Percentiles rank a stretch among this genome's conserved stretches.
Evolutionary conservation across 2,888 invertebrate species (phyloP).

Genomic region (Thera obeliscata): DNA sequence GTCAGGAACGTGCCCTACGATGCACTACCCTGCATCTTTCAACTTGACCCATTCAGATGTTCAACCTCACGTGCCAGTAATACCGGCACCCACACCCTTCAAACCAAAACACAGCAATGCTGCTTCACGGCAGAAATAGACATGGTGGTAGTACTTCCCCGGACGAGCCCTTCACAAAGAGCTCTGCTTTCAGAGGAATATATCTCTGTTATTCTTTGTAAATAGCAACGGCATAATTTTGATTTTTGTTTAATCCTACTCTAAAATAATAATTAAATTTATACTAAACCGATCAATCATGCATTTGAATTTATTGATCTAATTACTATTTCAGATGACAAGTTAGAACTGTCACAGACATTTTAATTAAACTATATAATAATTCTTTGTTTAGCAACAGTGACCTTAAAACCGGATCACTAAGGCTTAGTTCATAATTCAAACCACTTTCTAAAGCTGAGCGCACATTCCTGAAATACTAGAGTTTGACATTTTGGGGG

Average conservation of each 20-base stretch:
- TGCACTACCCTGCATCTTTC: too few species aligned
- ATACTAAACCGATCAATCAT: conserved; percentile 52
- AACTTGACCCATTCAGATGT: too few species aligned
- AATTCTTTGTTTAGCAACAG: conserved; percentile 31
- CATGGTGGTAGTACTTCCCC: too few species aligned
- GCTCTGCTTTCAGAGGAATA: too few species aligned
- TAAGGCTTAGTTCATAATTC: conserved; percentile 6
- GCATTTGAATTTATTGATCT: conserved; percentile 49
- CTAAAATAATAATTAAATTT: not conserved
- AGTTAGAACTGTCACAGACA: conserved; percentile 58
- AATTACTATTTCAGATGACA: conserved; percentile 56
- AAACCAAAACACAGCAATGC: too few species aligned
- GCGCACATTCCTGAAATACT: conserved; percentile 3
- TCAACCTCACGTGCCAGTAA: too few species aligned
- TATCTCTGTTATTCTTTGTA: too few species aligned
- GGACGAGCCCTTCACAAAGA: too few species aligned
- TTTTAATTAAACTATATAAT: conserved; percentile 51
- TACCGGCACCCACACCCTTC: too few species aligned
- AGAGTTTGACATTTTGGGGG: not conserved
- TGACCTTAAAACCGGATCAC: conserved; percentile 30
- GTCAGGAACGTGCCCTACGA: too few species aligned
- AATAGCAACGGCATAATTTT: not conserved
- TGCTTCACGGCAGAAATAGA: too few species aligned
- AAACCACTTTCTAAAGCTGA: conserved; percentile 3
- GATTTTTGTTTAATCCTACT: not conserved